phyloP scores from a whole-genome alignment of 1,140 invertebrate species.

The Lethrus apterus region DNA sequence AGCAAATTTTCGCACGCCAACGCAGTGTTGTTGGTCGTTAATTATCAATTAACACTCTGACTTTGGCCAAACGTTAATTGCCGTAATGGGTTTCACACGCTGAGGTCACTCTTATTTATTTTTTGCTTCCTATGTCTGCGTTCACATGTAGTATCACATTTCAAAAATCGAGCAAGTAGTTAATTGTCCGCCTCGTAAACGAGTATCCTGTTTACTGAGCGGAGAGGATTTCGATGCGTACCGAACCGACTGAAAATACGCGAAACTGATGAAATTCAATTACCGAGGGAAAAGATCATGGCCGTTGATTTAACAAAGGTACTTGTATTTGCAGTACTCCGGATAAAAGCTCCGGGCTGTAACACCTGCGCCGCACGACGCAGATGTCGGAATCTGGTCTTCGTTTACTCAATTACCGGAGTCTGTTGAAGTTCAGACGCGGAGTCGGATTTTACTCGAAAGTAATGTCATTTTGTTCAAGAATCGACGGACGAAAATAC shows the following conservation, averaged over 20 bases:
- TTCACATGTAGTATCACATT: background rate
- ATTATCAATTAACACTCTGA: conserved; percentile 34
- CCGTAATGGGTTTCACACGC: conserved; percentile 30
- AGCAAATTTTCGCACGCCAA: conserved; percentile 27
- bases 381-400: conserved; percentile 18
- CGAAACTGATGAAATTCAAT: conserved; percentile 2
- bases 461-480: no score
- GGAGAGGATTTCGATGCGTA: background rate
- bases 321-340: conserved; percentile 3
- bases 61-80: conserved; percentile 28
- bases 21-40: conserved; percentile 29
- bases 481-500: no score
- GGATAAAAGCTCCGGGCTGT: conserved; percentile 13
- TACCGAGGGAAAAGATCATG: conserved; percentile 10
- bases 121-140: conserved; percentile 19
- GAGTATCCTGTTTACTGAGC: background rate
- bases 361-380: conserved; percentile 11
- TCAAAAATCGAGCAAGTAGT: conserved; percentile 9
- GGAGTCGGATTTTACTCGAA: conserved; percentile 3
- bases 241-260: background rate
- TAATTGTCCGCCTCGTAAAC: background rate
- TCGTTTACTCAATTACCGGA: conserved; percentile 13
- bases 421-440: conserved; percentile 9
- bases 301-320: conserved; percentile 13
- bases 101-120: conserved; percentile 32